Conservation (phyloP, 1,140 invertebrate species). For the Leguminivora glycinivorella region DNA sequence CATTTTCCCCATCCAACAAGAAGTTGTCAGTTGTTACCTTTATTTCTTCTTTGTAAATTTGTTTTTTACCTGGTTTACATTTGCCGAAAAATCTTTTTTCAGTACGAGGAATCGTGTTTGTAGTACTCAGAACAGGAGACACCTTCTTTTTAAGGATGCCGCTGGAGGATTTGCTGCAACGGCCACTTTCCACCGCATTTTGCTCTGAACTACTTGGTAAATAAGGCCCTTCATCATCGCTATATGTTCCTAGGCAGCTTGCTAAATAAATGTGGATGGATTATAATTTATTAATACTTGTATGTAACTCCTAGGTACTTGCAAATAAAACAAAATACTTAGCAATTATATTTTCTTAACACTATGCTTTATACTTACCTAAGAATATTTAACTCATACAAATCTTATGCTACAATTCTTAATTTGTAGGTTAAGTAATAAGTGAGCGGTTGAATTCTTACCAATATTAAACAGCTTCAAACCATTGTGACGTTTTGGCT, state of each 20-base stretch:
- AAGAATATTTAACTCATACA: too few species aligned
- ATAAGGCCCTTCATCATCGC: constrained; percentile 51
- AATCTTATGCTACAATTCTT: too few species aligned
- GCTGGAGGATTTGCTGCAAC: constrained; percentile 31
- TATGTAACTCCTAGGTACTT: neutral
- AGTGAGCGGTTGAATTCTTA: constrained; percentile 37
- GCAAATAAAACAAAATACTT: neutral
- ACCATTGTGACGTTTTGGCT: constrained; percentile 49
- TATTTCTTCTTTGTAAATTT: too few species aligned
- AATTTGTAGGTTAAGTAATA: too few species aligned
- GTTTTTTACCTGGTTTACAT: constrained; percentile 63
- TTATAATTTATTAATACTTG: neutral
- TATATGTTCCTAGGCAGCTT: constrained; percentile 47
- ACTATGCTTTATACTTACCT: neutral
- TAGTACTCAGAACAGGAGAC: constrained; percentile 4
- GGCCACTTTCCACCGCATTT: neutral
- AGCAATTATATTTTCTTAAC: neutral
- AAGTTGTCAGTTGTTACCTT: too few species aligned
- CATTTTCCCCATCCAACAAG: too few species aligned
- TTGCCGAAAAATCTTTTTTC: constrained; percentile 53
- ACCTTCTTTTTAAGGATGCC: neutral
- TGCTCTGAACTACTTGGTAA: constrained; percentile 33
- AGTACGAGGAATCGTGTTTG: constrained; percentile 27
- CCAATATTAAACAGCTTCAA: constrained; percentile 53
- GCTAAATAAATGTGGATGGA: constrained; percentile 41